Evolutionary conservation across 2,113 vertebrate species (phyloP).

Genomic region (Plotosus lineatus): DNA sequence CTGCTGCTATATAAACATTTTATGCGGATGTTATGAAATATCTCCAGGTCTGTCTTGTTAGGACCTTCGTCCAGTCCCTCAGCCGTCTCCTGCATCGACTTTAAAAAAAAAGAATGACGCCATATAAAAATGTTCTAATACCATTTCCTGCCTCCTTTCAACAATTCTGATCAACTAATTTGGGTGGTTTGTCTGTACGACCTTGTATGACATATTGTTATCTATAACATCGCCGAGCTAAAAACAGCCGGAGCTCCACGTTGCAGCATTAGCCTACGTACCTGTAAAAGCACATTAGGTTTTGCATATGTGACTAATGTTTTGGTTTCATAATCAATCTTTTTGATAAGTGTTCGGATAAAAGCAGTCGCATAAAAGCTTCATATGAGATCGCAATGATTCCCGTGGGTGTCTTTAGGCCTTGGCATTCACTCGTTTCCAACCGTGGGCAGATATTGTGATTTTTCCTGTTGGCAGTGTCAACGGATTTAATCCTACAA

Average conservation of each 20-base stretch:
- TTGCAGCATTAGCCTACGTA: background rate
- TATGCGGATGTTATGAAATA: background rate
- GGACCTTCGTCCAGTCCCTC: background rate
- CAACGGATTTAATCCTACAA: constrained; percentile 46
- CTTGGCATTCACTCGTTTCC: background rate
- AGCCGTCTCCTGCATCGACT: background rate
- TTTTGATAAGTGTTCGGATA: constrained; percentile 18
- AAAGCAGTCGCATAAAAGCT: constrained; percentile 18
- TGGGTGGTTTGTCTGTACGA: background rate
- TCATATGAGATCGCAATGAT: constrained; percentile 4
- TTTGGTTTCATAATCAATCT: constrained; percentile 29
- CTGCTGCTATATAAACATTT: too few species aligned
- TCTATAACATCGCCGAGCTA: background rate
- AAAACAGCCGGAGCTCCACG: background rate
- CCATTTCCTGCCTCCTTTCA: background rate
- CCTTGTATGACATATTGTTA: background rate
- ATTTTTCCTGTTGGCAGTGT: constrained; percentile 36
- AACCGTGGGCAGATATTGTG: constrained; percentile 45
- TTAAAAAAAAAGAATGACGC: too few species aligned
- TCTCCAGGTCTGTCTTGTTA: background rate
- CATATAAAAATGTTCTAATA: too few species aligned
- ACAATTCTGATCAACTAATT: background rate
- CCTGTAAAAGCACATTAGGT: background rate
- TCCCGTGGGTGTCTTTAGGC: constrained; percentile 35
- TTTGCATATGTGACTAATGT: constrained; percentile 21